Evolutionary conservation across 2,113 vertebrate species (phyloP).

Genomic region (Tychaedon coryphoeus): DNA sequence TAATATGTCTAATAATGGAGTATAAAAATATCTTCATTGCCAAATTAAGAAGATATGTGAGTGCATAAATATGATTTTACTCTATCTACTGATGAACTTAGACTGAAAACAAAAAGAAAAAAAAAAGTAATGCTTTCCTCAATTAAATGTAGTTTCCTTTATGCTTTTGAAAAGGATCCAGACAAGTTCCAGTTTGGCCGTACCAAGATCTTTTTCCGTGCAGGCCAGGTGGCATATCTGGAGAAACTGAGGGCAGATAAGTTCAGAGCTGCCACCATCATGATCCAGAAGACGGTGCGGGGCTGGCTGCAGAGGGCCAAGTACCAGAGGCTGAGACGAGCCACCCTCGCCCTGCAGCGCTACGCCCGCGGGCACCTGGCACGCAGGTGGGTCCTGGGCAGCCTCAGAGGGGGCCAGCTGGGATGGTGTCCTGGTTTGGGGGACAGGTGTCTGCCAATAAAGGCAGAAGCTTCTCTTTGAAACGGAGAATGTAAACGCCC

Average conservation of each 20-base stretch:
- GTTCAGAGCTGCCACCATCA: conserved; percentile 90
- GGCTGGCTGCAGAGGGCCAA: conserved; percentile 89
- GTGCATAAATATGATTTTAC: background rate
- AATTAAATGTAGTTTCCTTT: conserved; percentile 16
- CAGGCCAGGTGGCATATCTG: conserved; percentile 95
- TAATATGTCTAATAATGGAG: background rate
- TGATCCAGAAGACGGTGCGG: conserved; percentile 91
- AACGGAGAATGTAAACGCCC: too few relatives aligned
- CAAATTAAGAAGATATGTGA: background rate
- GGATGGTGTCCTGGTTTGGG: background rate
- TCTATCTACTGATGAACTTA: background rate
- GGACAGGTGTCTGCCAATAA: too few relatives aligned
- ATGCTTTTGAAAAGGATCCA: conserved; percentile 79
- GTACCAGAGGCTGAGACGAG: conserved; percentile 77
- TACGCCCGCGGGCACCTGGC: conserved; percentile 82
- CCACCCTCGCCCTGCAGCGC: conserved; percentile 80
- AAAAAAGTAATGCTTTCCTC: background rate
- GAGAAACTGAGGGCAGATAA: conserved; percentile 91
- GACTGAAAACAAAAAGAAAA: background rate
- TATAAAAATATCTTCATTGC: background rate
- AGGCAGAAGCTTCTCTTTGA: too few relatives aligned
- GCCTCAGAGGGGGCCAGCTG: background rate
- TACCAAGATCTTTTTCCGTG: conserved; percentile 97
- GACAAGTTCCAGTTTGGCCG: conserved; percentile 97
- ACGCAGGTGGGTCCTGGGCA: conserved; percentile 79